Evolutionary conservation across 2,113 vertebrate genomes (phyloP).

Genomic region (Rhinogobius similis): DNA sequence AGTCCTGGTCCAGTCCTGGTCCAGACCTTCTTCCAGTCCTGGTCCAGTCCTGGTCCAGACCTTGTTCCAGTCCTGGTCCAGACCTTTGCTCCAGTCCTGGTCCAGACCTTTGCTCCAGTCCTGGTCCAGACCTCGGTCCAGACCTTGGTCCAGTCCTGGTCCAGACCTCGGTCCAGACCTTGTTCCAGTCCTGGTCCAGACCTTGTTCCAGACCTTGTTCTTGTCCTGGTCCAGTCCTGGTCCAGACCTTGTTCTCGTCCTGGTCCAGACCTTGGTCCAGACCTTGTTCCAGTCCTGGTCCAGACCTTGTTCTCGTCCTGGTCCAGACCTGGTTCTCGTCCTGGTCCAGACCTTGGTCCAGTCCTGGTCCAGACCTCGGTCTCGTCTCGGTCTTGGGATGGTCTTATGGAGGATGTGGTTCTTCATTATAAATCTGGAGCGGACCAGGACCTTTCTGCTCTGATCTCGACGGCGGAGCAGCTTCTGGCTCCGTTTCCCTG

Average conservation of each 20-base stretch:
- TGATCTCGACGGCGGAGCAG: slow-evolving; percentile 75
- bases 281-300: neutral
- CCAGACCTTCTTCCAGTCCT: no score
- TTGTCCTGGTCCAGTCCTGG: neutral
- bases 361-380: neutral
- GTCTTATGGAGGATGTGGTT: slow-evolving; percentile 83
- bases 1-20: neutral
- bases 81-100: neutral
- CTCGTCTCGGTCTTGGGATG: neutral
- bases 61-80: no score
- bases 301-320: no score
- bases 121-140: neutral
- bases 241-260: neutral
- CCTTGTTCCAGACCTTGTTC: no score
- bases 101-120: neutral
- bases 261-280: no score
- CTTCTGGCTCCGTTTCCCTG: slow-evolving; percentile 79
- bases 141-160: neutral
- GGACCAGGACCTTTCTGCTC: slow-evolving; percentile 42
- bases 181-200: neutral
- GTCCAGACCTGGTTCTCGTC: neutral
- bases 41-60: neutral
- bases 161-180: neutral
- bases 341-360: neutral
- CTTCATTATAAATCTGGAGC: slow-evolving; percentile 76